Percentiles rank a stretch among this genome's conserved stretches.
Evolutionary conservation across 37 sponge, comb jelly and placozoan genomes (phyloP).

Genomic region (Ianthella basta): DNA sequence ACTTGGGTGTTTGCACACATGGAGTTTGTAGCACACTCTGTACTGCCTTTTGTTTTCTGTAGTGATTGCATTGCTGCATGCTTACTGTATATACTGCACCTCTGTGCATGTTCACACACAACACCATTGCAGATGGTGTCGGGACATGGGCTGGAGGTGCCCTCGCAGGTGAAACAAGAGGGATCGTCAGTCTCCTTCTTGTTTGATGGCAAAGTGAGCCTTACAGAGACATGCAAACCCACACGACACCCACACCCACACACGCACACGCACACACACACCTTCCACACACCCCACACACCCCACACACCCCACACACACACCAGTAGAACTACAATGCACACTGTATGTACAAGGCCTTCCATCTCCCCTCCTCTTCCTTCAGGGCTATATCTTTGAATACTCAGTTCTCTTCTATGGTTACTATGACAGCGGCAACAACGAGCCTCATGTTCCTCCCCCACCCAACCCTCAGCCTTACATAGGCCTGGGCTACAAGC

Average conservation of each 20-base stretch:
- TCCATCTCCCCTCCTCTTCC: neutral
- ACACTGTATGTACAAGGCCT: neutral
- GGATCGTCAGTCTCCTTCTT: conserved; percentile 52
- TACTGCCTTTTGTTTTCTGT: too few species aligned
- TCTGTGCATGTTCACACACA: neutral
- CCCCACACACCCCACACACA: neutral
- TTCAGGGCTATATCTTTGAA: conserved; percentile 74
- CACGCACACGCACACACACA: neutral
- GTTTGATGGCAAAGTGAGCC: conserved; percentile 69
- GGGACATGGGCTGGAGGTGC: conserved; percentile 27
- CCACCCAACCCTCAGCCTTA: conserved; percentile 57
- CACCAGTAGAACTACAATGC: neutral
- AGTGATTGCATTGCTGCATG: too few species aligned
- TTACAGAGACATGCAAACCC: neutral
- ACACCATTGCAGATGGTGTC: neutral
- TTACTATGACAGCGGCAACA: conserved; percentile 76
- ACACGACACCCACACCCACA: neutral
- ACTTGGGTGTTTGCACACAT: too few species aligned
- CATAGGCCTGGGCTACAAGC: conserved; percentile 64
- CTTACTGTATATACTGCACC: neutral
- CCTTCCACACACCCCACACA: neutral
- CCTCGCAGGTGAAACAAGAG: neutral
- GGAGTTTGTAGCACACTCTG: too few species aligned
- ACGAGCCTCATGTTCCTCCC: conserved; percentile 60
- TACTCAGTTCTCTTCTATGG: conserved; percentile 86